phyloP scores from a whole-genome alignment of 1,140 invertebrate genomes.

The Reticulitermes speratus region DNA sequence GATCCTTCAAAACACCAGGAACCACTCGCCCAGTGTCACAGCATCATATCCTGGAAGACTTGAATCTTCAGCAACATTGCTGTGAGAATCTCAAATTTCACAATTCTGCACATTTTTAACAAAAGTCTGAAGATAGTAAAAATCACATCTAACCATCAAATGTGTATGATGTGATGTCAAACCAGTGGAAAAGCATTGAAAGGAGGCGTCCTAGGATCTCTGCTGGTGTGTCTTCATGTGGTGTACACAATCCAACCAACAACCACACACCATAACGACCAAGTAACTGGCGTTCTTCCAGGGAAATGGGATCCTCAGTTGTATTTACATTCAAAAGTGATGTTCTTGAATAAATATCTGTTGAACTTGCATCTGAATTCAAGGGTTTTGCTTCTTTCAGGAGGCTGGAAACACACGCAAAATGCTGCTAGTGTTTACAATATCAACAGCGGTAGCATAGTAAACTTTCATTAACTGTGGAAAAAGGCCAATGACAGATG shows the following conservation, averaged over 20 bases:
- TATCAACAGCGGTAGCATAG: background rate
- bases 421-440: background rate
- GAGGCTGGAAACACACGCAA: slow-evolving; percentile 55
- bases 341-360: slow-evolving; percentile 42
- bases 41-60: too few species aligned
- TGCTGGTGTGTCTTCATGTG: slow-evolving; percentile 77
- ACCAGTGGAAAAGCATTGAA: slow-evolving; percentile 98
- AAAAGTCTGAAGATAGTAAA: background rate
- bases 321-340: slow-evolving; percentile 21
- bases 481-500: too few species aligned
- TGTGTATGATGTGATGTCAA: slow-evolving; percentile 94
- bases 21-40: too few species aligned
- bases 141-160: slow-evolving; percentile 74
- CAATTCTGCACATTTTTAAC: too few species aligned
- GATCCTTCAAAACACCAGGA: too few species aligned
- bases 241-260: slow-evolving; percentile 89
- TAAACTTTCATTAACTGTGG: too few species aligned
- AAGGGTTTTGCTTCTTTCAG: slow-evolving; percentile 77
- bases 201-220: slow-evolving; percentile 89
- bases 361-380: slow-evolving; percentile 57
- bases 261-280: slow-evolving; percentile 97
- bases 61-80: too few species aligned
- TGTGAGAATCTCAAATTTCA: too few species aligned
- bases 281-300: slow-evolving; percentile 81
- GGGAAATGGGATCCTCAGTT: slow-evolving; percentile 55